Evolutionary conservation across 2,888 invertebrate genomes (phyloP).

Genomic region (Caenorhabditis imperialis): DNA sequence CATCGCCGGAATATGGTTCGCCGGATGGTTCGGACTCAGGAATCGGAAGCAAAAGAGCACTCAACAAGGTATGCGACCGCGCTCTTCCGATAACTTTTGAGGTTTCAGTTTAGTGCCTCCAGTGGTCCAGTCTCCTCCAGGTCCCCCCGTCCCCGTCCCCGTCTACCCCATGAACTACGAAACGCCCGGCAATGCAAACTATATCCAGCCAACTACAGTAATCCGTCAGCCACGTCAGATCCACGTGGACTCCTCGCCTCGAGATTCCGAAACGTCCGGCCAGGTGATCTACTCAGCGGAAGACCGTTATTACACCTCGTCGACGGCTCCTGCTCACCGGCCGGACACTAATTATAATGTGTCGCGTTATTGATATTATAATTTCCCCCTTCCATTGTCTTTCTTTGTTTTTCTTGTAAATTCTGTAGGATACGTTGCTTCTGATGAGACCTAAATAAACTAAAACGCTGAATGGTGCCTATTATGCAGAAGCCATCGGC

Average conservation of each 20-base stretch:
- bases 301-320: conserved; percentile 69
- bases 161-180: conserved; percentile 10
- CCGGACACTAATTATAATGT: conserved; percentile 35
- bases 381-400: conserved; percentile 3
- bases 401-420: conserved; percentile 10
- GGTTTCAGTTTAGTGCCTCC: conserved; percentile 51
- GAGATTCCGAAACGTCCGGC: conserved; percentile 50
- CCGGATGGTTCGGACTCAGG: conserved; percentile 76
- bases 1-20: conserved; percentile 75
- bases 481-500: no score
- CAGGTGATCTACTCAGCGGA: conserved; percentile 65
- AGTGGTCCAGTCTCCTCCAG: neutral
- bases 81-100: conserved; percentile 8
- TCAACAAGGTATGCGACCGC: conserved; percentile 48
- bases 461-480: no score
- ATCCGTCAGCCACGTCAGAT: conserved; percentile 28
- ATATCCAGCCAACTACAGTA: conserved; percentile 8
- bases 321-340: conserved; percentile 60
- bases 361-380: conserved; percentile 30
- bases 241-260: conserved; percentile 51
- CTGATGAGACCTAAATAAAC: no score
- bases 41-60: conserved; percentile 26
- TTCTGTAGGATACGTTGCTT: no score
- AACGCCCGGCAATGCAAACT: conserved; percentile 48
- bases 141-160: conserved; percentile 4